A percentile compares a stretch with the other conserved stretches of the same genome.
Conservation (phyloP, 2,113 vertebrate species). For the Plectropomus leopardus region DNA sequence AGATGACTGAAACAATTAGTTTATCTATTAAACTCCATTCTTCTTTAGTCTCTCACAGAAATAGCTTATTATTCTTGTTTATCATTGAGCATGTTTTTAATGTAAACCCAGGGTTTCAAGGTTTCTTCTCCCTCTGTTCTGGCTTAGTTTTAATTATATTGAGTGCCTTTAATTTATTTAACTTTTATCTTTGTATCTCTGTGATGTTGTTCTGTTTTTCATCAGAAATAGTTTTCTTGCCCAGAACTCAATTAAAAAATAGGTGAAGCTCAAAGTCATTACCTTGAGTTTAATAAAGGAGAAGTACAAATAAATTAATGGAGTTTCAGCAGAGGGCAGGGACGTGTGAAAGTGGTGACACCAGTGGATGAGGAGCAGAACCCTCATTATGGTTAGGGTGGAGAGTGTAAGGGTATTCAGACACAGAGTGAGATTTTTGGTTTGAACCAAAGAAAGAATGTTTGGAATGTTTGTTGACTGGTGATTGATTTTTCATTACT, state of each 20-base stretch:
- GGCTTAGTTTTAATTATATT: slow-evolving; percentile 17
- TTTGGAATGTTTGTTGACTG: neutral
- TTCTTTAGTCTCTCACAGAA: neutral
- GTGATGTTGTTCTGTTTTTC: neutral
- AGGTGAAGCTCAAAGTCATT: slow-evolving; percentile 19
- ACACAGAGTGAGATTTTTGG: neutral
- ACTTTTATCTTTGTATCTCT: slow-evolving; percentile 33
- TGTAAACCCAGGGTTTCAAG: slow-evolving; percentile 20
- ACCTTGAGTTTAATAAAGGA: slow-evolving; percentile 21
- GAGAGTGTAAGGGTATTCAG: slow-evolving; percentile 1
- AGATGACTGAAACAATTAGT: neutral
- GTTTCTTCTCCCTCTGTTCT: neutral
- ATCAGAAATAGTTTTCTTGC: slow-evolving; percentile 9
- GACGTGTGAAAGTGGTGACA: neutral
- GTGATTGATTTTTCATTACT: neutral
- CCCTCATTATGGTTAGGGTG: neutral
- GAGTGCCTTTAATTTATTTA: slow-evolving; percentile 35
- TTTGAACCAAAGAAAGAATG: neutral
- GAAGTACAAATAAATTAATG: slow-evolving; percentile 30
- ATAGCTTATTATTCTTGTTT: neutral
- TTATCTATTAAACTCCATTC: neutral
- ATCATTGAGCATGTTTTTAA: neutral
- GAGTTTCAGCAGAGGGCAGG: slow-evolving; percentile 9
- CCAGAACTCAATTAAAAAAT: slow-evolving; percentile 25
- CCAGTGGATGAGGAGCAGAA: slow-evolving; percentile 4